These are phyloP conservation scores for Alouatta palliata DNA, from an alignment of 2,113 vertebrate species.

Conservation along the genomic window DNA sequence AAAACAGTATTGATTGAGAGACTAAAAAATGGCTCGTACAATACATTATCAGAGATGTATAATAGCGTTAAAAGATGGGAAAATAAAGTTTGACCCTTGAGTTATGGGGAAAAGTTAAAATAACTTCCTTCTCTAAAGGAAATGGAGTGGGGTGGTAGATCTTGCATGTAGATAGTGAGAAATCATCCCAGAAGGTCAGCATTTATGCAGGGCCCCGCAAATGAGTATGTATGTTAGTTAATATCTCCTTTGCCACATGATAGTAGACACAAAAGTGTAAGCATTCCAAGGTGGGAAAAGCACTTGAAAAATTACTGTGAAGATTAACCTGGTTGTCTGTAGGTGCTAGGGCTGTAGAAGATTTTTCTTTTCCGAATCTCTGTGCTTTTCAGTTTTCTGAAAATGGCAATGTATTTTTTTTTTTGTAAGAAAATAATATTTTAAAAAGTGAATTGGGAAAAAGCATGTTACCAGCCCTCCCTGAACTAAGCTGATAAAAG, in stretches of 20 bases:
- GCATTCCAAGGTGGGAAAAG: not conserved
- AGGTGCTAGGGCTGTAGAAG: not conserved
- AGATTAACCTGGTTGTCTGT: not conserved
- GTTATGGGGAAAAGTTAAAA: not conserved
- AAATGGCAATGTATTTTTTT: not conserved
- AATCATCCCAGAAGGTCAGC: constrained; percentile 2
- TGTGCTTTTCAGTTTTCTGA: not conserved
- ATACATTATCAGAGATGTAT: not conserved
- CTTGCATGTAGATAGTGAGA: not conserved
- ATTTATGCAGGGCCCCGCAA: not conserved
- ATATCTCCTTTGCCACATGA: not conserved
- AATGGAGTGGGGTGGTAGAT: not conserved
- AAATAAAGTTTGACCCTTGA: constrained; percentile 3
- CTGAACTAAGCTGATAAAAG: not conserved
- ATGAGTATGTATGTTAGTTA: not conserved
- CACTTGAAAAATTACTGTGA: not conserved
- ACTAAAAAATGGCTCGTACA: not conserved
- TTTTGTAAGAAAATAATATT: not conserved
- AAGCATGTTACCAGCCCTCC: not conserved
- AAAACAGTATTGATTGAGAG: constrained; percentile 3
- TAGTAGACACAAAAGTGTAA: not conserved
- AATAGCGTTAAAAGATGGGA: not conserved
- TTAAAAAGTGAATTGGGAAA: not conserved
- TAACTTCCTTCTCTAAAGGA: constrained; percentile 12
- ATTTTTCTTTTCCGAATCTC: not conserved